A percentile compares a stretch with the other conserved stretches of the same genome.
Conservation (phyloP, 2,797 vertebrate genomes). For the Prionace glauca region DNA sequence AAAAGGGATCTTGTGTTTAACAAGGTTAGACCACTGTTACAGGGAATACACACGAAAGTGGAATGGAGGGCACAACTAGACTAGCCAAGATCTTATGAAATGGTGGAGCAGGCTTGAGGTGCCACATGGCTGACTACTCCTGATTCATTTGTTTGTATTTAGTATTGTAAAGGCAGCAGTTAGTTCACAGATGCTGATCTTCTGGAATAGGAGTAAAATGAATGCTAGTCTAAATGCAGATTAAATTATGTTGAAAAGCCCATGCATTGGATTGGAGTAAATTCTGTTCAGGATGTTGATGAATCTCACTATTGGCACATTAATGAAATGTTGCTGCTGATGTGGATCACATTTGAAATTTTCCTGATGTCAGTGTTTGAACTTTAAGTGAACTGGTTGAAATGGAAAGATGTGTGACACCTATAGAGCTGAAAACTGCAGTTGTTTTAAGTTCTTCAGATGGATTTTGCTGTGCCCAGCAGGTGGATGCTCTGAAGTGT, state of each 20-base stretch:
- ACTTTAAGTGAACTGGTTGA: slow-evolving; percentile 7
- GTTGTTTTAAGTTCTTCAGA: background rate
- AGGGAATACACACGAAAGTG: no score
- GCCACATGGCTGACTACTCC: no score
- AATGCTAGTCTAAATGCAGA: background rate
- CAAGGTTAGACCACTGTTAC: no score
- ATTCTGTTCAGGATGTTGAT: background rate
- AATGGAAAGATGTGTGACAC: background rate
- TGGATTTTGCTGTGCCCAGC: background rate
- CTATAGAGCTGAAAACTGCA: background rate
- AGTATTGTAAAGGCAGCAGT: background rate
- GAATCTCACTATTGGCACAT: background rate
- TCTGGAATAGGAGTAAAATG: background rate
- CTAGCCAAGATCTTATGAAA: no score
- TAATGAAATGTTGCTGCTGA: background rate
- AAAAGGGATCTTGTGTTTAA: no score
- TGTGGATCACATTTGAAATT: background rate
- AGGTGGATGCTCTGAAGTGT: background rate
- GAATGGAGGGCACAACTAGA: no score
- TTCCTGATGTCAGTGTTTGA: background rate
- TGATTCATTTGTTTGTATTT: no score
- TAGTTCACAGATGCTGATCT: background rate
- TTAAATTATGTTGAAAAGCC: background rate
- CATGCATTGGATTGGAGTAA: background rate
- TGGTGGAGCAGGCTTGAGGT: no score